Conservation (phyloP, 2,888 invertebrate genomes). For the Liposcelis brunnea region DNA sequence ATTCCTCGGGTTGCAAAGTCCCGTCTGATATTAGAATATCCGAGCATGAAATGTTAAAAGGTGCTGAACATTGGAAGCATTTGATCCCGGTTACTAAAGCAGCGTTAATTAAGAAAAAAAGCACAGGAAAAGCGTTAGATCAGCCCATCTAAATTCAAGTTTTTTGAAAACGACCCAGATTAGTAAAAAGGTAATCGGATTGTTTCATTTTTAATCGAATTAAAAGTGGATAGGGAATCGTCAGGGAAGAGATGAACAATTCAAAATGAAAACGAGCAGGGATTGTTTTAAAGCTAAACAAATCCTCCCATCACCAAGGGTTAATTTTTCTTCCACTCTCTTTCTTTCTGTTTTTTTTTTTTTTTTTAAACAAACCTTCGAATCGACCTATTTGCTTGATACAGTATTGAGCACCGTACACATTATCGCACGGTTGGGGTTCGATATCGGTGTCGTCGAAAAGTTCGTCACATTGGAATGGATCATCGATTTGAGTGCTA, state of each 20-base stretch:
- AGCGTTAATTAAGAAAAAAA: slow-evolving; percentile 11
- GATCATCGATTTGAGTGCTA: slow-evolving; percentile 56
- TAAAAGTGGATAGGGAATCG: not conserved
- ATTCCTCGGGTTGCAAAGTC: slow-evolving; percentile 39
- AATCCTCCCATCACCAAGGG: no score
- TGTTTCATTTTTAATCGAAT: slow-evolving; percentile 6
- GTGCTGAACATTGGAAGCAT: slow-evolving; percentile 64
- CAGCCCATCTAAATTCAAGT: not conserved
- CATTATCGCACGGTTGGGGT: slow-evolving; percentile 53
- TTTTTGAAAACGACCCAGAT: not conserved
- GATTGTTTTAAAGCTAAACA: no score
- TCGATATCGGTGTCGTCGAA: slow-evolving; percentile 45
- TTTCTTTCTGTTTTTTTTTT: no score
- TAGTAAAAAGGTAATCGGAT: slow-evolving; percentile 3
- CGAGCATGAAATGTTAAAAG: slow-evolving; percentile 43
- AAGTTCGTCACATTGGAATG: slow-evolving; percentile 73
- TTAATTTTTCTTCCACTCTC: no score
- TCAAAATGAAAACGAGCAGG: no score
- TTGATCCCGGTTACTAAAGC: slow-evolving; percentile 19
- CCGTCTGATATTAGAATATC: slow-evolving; percentile 44
- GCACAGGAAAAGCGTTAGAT: slow-evolving; percentile 7
- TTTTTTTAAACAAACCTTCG: slow-evolving; percentile 63
- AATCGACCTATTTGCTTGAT: slow-evolving; percentile 84
- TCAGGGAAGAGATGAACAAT: not conserved
- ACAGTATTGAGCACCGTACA: slow-evolving; percentile 76